Conservation (phyloP, 53 echinoderm and acorn worm species). For the Apostichopus leukothele region DNA sequence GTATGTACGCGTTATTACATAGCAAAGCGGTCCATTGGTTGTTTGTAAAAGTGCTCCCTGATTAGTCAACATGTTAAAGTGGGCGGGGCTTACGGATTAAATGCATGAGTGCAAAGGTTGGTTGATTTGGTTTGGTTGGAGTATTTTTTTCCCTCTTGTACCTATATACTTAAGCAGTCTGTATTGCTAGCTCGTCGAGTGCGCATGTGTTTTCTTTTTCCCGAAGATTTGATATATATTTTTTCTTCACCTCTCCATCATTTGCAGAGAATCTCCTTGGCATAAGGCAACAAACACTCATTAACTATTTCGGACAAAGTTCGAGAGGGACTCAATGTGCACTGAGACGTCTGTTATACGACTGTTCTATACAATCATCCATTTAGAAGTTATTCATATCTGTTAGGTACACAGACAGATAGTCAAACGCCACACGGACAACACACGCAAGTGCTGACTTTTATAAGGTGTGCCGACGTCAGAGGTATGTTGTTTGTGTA, state of each 20-base stretch:
- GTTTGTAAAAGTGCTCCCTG: conserved; percentile 2
- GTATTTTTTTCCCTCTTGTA: not conserved
- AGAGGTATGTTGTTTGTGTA: not conserved
- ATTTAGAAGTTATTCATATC: conserved; percentile 26
- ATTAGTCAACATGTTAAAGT: not conserved
- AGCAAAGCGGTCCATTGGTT: conserved; percentile 13
- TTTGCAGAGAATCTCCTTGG: conserved; percentile 34
- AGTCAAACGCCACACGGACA: not conserved
- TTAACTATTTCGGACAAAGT: conserved; percentile 4
- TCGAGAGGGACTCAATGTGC: conserved; percentile 24
- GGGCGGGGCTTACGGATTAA: conserved; percentile 6
- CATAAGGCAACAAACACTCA: conserved; percentile 32
- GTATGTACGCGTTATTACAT: conserved; percentile 1
- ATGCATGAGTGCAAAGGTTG: conserved; percentile 31
- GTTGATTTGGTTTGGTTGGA: too few species aligned
- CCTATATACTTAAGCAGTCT: conserved; percentile 15
- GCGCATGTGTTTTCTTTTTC: conserved; percentile 31
- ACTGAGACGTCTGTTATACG: not conserved
- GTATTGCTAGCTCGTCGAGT: conserved; percentile 18
- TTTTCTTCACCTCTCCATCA: not conserved
- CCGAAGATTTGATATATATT: not conserved
- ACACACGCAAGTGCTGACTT: not conserved
- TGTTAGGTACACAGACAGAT: conserved; percentile 30
- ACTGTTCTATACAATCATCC: not conserved
- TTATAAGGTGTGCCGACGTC: conserved; percentile 6